phyloP scores from a whole-genome alignment of 2,888 invertebrate species.

The Prenolepis imparis region DNA sequence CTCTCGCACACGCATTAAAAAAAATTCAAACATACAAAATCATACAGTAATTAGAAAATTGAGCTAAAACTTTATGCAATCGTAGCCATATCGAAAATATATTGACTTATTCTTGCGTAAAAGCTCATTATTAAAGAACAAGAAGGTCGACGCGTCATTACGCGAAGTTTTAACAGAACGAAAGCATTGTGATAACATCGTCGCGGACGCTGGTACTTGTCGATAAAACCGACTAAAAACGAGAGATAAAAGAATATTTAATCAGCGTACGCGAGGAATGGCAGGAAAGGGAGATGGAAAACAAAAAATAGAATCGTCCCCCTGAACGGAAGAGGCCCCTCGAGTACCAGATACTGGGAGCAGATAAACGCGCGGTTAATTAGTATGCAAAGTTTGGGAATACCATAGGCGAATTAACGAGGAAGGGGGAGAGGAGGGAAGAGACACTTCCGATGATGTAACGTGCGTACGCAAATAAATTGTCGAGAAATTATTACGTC shows the following conservation, averaged over 20 bases:
- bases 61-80: not conserved
- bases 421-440: not conserved
- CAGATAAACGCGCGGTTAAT: constrained; percentile 62
- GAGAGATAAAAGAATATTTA: constrained; percentile 62
- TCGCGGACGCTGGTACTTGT: constrained; percentile 21
- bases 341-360: constrained; percentile 53
- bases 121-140: constrained; percentile 28
- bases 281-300: constrained; percentile 32
- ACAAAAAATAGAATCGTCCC: constrained; percentile 50
- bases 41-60: not conserved
- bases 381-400: constrained; percentile 59
- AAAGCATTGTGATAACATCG: constrained; percentile 28
- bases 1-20: not conserved
- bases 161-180: constrained; percentile 12
- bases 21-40: not conserved
- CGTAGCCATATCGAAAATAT: not conserved
- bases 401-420: constrained; percentile 33
- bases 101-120: not conserved
- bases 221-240: constrained; percentile 16
- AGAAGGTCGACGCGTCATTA: not conserved
- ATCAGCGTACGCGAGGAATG: constrained; percentile 45
- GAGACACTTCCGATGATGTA: not conserved
- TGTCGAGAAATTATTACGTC: constrained; percentile 31
- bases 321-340: constrained; percentile 41
- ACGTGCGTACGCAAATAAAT: constrained; percentile 36